These are phyloP conservation scores for Brachionus rubens DNA, from an alignment of 1,140 invertebrate species.

Conservation along the genomic window DNA sequence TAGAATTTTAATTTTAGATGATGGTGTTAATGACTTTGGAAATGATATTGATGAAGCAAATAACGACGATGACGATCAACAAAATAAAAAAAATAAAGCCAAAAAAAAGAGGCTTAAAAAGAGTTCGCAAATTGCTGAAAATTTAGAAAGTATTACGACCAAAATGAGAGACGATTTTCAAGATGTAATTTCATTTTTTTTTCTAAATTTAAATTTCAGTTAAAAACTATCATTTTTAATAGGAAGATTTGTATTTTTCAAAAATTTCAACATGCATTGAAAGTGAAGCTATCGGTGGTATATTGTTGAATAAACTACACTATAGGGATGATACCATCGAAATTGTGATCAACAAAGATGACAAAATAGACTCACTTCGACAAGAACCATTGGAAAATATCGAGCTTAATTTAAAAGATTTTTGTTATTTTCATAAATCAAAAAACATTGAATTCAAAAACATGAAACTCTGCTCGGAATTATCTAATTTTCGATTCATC, in stretches of 20 bases:
- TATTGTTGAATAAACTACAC: slow-evolving; percentile 35
- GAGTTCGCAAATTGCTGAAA: slow-evolving; percentile 38
- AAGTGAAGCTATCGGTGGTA: slow-evolving; percentile 36
- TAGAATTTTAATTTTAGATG: not conserved
- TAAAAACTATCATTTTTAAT: slow-evolving; percentile 1
- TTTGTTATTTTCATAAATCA: not conserved
- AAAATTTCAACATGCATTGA: slow-evolving; percentile 45
- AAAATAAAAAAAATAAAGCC: slow-evolving; percentile 29
- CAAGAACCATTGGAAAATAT: not conserved
- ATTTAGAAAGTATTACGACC: slow-evolving; percentile 15
- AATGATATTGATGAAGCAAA: not conserved
- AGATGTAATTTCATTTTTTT: slow-evolving; percentile 2
- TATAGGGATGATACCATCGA: not conserved
- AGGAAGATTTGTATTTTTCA: slow-evolving; percentile 46
- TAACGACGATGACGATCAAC: not conserved
- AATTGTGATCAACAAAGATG: slow-evolving; percentile 23
- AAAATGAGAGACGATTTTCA: slow-evolving; percentile 37
- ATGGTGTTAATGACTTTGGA: not conserved
- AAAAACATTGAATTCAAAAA: not conserved
- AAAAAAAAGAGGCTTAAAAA: slow-evolving; percentile 30
- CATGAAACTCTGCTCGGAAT: slow-evolving; percentile 5
- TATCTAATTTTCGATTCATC: slow-evolving; percentile 39
- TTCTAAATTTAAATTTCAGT: not conserved
- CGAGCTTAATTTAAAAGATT: not conserved
- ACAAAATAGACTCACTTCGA: not conserved